Percentiles rank a stretch among this genome's conserved stretches.
These are phyloP conservation scores for Trichopoda pennipes DNA, from an alignment of 2,888 invertebrate genomes.

Conservation along the genomic window DNA sequence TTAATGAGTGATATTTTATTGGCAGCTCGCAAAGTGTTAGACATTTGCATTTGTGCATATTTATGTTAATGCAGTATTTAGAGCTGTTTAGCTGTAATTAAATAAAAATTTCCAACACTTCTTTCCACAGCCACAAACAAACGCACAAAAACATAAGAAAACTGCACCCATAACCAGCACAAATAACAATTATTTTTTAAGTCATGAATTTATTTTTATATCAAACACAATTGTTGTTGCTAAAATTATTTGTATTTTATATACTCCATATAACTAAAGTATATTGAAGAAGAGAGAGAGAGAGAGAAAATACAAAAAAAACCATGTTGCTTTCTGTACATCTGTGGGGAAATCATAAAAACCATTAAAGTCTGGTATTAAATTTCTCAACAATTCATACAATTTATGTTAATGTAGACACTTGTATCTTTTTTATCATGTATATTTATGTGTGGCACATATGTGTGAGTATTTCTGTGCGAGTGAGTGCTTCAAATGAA, in stretches of 20 bases:
- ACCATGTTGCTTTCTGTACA: slow-evolving; percentile 27
- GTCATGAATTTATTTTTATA: slow-evolving; percentile 25
- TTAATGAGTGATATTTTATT: no score
- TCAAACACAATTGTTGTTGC: slow-evolving; percentile 5
- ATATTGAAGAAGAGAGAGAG: slow-evolving; percentile 1
- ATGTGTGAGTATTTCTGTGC: not conserved
- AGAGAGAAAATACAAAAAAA: not conserved
- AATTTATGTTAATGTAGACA: slow-evolving; percentile 47
- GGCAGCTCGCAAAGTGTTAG: no score
- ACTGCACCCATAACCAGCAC: not conserved
- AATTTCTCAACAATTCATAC: slow-evolving; percentile 44
- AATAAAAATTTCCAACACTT: slow-evolving; percentile 12
- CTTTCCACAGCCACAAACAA: no score
- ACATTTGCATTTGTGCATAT: no score
- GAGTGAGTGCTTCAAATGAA: not conserved
- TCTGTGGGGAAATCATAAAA: slow-evolving; percentile 61
- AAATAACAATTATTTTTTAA: slow-evolving; percentile 48
- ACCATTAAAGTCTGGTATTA: slow-evolving; percentile 56
- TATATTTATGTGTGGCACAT: not conserved
- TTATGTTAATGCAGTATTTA: slow-evolving; percentile 19
- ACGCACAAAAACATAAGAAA: no score
- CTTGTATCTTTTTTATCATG: not conserved
- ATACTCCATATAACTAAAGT: slow-evolving; percentile 27
- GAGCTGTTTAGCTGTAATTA: slow-evolving; percentile 35
- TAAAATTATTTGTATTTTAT: slow-evolving; percentile 23